Percentiles rank a stretch among this genome's conserved stretches.
Conservation (phyloP, 2,797 vertebrate genomes). For the Salmo trutta region DNA sequence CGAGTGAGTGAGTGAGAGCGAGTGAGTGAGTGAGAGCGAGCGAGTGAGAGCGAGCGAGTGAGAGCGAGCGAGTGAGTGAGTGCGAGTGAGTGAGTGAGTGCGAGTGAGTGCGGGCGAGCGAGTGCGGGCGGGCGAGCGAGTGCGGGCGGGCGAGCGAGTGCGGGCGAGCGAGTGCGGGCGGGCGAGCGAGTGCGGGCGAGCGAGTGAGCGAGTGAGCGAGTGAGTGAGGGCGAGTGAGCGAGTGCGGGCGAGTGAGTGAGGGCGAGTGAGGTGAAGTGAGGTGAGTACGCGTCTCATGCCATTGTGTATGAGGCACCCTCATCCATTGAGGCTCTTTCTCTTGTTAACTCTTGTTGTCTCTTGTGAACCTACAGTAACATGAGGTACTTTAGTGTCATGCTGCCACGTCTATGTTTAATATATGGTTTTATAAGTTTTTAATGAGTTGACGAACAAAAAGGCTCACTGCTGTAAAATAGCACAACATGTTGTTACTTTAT, state of each 20-base stretch:
- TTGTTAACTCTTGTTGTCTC: conserved; percentile 18
- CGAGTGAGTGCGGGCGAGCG: too few species aligned
- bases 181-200: too few species aligned
- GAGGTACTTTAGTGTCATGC: conserved; percentile 63
- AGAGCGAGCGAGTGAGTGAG: too few species aligned
- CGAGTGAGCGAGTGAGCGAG: too few species aligned
- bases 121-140: too few species aligned
- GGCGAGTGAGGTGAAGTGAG: not conserved
- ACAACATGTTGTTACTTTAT: conserved; percentile 48
- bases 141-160: too few species aligned
- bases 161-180: too few species aligned
- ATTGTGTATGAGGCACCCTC: conserved; percentile 20
- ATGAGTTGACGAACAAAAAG: conserved; percentile 63
- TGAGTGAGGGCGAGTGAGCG: too few species aligned
- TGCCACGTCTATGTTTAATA: conserved; percentile 53
- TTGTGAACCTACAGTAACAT: conserved; percentile 18
- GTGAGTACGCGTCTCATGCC: conserved; percentile 39
- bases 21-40: too few species aligned
- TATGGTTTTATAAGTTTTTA: conserved; percentile 56
- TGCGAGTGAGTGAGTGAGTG: too few species aligned
- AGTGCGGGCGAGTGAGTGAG: conserved; percentile 10
- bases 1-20: too few species aligned
- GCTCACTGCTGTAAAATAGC: conserved; percentile 56
- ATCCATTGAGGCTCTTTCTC: conserved; percentile 1
- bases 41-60: too few species aligned